Conservation (phyloP, 2,797 vertebrate species). For the Liasis olivaceus region DNA sequence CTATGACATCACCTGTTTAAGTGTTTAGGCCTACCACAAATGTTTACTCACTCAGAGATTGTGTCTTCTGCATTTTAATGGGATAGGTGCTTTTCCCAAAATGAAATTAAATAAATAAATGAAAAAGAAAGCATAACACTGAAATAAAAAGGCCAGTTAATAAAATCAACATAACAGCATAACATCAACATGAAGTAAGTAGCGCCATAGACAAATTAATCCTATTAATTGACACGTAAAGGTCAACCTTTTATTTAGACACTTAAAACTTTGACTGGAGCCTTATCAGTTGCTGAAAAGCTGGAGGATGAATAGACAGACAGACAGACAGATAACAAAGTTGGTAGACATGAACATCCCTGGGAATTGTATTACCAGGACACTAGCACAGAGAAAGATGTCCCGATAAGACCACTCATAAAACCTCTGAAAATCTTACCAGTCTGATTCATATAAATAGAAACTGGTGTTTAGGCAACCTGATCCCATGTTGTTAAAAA, state of each 20-base stretch:
- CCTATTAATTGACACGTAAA: not conserved
- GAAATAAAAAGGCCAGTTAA: not conserved
- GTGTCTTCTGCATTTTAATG: not conserved
- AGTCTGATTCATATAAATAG: not conserved
- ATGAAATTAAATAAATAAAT: not conserved
- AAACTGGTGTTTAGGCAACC: not conserved
- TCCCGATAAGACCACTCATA: not conserved
- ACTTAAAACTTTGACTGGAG: not conserved
- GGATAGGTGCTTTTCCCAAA: not conserved
- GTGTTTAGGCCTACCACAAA: not conserved
- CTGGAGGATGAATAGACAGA: not conserved
- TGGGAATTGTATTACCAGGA: not conserved
- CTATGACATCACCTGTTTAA: not conserved
- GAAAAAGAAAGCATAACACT: not conserved
- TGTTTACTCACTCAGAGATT: not conserved
- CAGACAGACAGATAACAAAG: not conserved
- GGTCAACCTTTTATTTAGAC: not conserved
- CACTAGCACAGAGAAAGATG: not conserved
- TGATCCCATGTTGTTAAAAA: not conserved
- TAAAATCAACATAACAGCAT: not conserved
- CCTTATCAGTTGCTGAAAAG: not conserved
- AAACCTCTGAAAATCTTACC: not conserved
- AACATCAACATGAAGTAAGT: not conserved
- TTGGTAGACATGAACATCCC: not conserved
- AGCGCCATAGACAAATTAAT: not conserved